Evolutionary conservation across 1,140 invertebrate genomes (phyloP).

Genomic region (Drosophila navojoa): DNA sequence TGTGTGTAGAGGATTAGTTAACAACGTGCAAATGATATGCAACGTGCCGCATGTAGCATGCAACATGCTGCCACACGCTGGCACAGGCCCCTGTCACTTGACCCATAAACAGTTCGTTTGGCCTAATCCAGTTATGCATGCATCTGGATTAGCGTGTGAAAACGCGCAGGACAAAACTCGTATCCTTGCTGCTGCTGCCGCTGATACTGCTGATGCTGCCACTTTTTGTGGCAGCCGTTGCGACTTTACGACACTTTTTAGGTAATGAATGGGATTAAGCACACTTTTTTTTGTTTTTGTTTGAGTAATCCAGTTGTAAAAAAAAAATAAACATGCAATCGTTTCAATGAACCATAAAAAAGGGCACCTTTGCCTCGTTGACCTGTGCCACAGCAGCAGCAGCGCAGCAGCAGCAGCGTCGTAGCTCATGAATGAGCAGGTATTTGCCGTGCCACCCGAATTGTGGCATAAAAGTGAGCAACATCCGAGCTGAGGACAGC

Average conservation of each 20-base stretch:
- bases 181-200: neutral
- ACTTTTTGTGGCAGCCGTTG: neutral
- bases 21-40: constrained; percentile 37
- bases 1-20: constrained; percentile 57
- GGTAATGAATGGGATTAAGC: constrained; percentile 76
- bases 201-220: neutral
- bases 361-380: neutral
- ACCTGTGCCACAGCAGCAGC: constrained; percentile 13
- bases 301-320: constrained; percentile 56
- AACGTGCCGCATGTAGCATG: constrained; percentile 14
- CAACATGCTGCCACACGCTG: constrained; percentile 6
- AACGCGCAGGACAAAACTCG: neutral
- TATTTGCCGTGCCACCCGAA: constrained; percentile 3
- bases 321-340: constrained; percentile 14
- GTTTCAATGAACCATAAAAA: constrained; percentile 38
- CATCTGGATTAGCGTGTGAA: constrained; percentile 63
- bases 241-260: constrained; percentile 68
- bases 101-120: constrained; percentile 66
- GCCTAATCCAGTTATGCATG: constrained; percentile 69
- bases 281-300: constrained; percentile 44
- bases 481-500: constrained; percentile 27
- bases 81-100: constrained; percentile 20
- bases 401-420: neutral
- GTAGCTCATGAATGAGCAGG: constrained; percentile 71
- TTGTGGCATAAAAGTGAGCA: constrained; percentile 50